Conservation (phyloP, 2,888 invertebrate species). For the Patella caerulea region DNA sequence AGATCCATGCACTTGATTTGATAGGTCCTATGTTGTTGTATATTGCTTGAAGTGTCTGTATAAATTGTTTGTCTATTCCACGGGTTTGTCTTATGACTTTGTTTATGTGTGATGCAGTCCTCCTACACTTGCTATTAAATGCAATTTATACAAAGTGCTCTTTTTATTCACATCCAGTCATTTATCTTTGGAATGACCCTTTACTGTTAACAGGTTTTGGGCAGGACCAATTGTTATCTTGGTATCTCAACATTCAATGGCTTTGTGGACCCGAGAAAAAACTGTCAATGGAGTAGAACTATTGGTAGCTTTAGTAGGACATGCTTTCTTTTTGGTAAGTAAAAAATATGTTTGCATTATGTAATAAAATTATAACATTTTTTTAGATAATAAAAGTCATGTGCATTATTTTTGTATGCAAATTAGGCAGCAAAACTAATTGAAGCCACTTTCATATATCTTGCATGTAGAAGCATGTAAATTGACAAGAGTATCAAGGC, state of each 20-base stretch:
- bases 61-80: neutral
- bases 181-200: neutral
- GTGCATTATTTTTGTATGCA: no score
- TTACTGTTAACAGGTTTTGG: slow-evolving; percentile 78
- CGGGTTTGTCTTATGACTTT: neutral
- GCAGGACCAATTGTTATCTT: slow-evolving; percentile 86
- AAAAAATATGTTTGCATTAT: neutral
- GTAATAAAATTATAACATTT: no score
- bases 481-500: no score
- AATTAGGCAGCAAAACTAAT: no score
- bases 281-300: slow-evolving; percentile 81
- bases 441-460: no score
- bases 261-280: slow-evolving; percentile 85
- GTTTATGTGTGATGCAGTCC: neutral
- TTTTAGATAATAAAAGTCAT: no score
- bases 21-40: no score
- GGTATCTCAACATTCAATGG: slow-evolving; percentile 84
- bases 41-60: no score
- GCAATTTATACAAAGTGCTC: neutral
- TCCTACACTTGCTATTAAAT: neutral
- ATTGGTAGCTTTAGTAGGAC: slow-evolving; percentile 79
- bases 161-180: neutral
- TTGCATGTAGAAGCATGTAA: no score
- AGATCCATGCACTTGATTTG: no score
- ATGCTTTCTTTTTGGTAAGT: slow-evolving; percentile 80